Base-by-base conservation (phyloP, 2,113 vertebrate species). In the Pseudopipra pipra region DNA sequence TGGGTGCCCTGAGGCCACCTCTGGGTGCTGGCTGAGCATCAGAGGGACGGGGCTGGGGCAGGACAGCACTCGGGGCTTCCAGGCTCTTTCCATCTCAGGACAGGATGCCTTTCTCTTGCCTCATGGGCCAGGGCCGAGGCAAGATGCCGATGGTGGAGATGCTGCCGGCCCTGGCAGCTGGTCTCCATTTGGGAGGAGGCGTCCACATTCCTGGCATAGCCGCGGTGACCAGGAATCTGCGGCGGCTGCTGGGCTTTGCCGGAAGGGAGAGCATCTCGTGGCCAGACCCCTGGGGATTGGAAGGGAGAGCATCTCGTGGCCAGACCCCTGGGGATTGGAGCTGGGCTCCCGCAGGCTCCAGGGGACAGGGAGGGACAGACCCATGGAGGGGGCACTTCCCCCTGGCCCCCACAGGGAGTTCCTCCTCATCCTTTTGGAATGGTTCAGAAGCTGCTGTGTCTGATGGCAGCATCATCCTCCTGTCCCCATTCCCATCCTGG, bases 131-230 rank as follows among this genome's bases (percentile, higher is more conserved):
- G 55, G 62, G 33, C 44, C 0, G 4, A 27, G 79, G 41, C 7
- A 10, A 55, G n/a, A 23, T 23, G 21, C 56, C 20, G 20, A 55
- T 65, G 52, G 59, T 2, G 30, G 94, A 37, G 93, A 70, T 87
- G 95, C 78, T 88, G 95, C 71, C 1, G 76, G 65, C 63, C 72
- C 2, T 55, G 90, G 92, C 95, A 94, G 96, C 95, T 96, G 96
- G 71, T 88, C 92, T 96, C 55, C 90, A 94, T 97, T 93, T 95
- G 76, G 85, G 92, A 94, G 95, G 96, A 90, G 90, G 88, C 90
- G 5, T 35, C 75, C 63, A 4, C 96, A 97, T 97, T 97, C 96
- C 96, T 96, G 95, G 92, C 95, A 97, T 97, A 97, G 95, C 79
- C 78, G 92, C 7, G 92, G 95, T 92, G 94, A 88, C 95, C 58